Conservation (phyloP, 2,888 invertebrate species). For the Drosophila diplacantha region DNA sequence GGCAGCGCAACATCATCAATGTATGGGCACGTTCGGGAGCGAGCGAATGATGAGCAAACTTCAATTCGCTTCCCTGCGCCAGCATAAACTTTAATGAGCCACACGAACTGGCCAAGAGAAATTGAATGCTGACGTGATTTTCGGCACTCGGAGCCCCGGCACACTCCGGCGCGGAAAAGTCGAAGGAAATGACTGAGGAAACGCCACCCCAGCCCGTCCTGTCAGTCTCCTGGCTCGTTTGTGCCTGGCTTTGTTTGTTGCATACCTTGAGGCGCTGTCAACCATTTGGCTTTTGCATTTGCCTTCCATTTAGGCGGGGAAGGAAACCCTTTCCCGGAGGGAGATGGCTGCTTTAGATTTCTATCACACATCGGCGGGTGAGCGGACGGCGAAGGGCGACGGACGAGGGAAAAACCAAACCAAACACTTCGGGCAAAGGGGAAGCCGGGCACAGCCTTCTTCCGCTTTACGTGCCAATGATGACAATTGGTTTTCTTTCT, state of each 20-base stretch:
- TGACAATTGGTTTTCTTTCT: slow-evolving; percentile 72
- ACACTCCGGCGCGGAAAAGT: slow-evolving; percentile 23
- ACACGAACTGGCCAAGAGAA: slow-evolving; percentile 64
- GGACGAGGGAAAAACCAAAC: slow-evolving; percentile 9
- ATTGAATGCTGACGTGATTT: slow-evolving; percentile 72
- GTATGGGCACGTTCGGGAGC: slow-evolving; percentile 71
- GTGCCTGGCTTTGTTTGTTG: slow-evolving; percentile 42
- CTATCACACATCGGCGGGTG: slow-evolving; percentile 51
- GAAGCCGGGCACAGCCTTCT: slow-evolving; percentile 54
- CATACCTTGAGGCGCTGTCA: slow-evolving; percentile 61
- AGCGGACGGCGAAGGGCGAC: not conserved
- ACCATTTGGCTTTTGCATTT: slow-evolving; percentile 66
- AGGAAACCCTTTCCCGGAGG: slow-evolving; percentile 33
- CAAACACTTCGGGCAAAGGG: slow-evolving; percentile 66
- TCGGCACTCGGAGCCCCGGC: slow-evolving; percentile 16
- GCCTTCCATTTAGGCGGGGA: slow-evolving; percentile 48
- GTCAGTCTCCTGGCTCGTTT: slow-evolving; percentile 11
- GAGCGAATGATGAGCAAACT: slow-evolving; percentile 72
- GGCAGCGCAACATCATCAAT: slow-evolving; percentile 57
- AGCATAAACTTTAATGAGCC: slow-evolving; percentile 69
- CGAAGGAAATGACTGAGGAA: slow-evolving; percentile 27
- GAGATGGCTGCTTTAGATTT: slow-evolving; percentile 63
- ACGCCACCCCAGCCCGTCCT: not conserved
- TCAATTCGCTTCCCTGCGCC: slow-evolving; percentile 52
- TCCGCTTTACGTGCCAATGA: slow-evolving; percentile 73